A percentile compares a stretch with the other conserved stretches of the same genome.
Conservation (phyloP, 2,888 invertebrate species). For the Holacanthella duospinosa region DNA sequence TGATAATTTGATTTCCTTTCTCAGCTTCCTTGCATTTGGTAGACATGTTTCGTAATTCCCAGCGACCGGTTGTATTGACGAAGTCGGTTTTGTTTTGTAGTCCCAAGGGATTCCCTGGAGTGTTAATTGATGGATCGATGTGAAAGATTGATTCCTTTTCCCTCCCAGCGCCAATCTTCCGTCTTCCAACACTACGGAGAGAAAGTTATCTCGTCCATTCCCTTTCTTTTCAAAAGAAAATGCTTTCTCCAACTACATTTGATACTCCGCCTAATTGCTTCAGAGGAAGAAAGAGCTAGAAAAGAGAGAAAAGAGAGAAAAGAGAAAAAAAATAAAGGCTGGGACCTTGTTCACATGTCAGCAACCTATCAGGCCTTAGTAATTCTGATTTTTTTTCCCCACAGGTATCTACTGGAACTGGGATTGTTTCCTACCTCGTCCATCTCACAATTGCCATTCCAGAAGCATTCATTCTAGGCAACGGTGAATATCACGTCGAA, state of each 20-base stretch:
- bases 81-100: background rate
- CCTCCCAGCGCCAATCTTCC: background rate
- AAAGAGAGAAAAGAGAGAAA: too few species aligned
- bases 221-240: too few species aligned
- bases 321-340: too few species aligned
- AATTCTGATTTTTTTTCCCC: slow-evolving; percentile 14
- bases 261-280: background rate
- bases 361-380: background rate
- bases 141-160: slow-evolving; percentile 6
- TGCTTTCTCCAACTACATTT: background rate
- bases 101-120: background rate
- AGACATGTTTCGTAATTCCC: too few species aligned
- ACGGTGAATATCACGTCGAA: slow-evolving; percentile 43
- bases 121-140: slow-evolving; percentile 10
- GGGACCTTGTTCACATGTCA: too few species aligned
- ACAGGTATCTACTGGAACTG: slow-evolving; percentile 43
- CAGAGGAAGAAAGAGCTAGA: too few species aligned
- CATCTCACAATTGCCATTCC: slow-evolving; percentile 43
- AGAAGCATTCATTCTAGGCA: slow-evolving; percentile 43
- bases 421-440: slow-evolving; percentile 43
- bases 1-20: too few species aligned
- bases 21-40: too few species aligned
- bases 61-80: too few species aligned
- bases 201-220: background rate
- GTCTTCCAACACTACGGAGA: background rate